Percentiles rank a stretch among this genome's conserved stretches.
These are phyloP conservation scores for Laticauda laticaudata DNA, from an alignment of 2,113 vertebrate genomes.

Conservation along the genomic window DNA sequence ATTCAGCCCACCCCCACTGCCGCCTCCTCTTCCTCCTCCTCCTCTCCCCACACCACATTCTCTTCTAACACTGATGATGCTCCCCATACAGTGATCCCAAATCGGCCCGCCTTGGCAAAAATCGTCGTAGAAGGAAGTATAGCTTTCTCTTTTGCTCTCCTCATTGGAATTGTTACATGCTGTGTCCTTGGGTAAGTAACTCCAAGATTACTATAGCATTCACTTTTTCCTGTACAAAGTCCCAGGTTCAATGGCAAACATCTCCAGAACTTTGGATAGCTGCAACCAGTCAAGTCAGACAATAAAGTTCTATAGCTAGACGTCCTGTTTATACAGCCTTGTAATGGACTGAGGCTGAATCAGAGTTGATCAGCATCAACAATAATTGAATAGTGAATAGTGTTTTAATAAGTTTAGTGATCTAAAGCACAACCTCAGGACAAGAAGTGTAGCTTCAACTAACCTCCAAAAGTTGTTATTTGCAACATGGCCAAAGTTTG, in stretches of 20 bases:
- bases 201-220: background rate
- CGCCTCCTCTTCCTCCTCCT: too few species aligned
- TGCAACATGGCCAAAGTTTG: background rate
- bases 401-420: background rate
- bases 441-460: background rate
- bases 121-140: conserved; percentile 15
- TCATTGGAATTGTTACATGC: background rate
- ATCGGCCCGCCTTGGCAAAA: conserved; percentile 11
- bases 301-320: background rate
- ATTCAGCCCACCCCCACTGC: too few species aligned
- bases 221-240: background rate
- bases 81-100: conserved; percentile 13
- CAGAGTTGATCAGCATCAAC: too few species aligned
- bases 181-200: conserved; percentile 13
- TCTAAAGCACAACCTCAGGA: background rate
- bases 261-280: background rate
- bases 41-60: too few species aligned
- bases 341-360: background rate
- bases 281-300: background rate
- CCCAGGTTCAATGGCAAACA: background rate
- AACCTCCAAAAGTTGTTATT: background rate
- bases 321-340: background rate
- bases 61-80: too few species aligned
- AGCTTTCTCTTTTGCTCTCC: conserved; percentile 8
- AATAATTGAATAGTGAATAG: background rate